A percentile compares a stretch with the other conserved stretches of the same genome.
phyloP scores from a whole-genome alignment of 1,140 invertebrate genomes.

The Zaprionus africanus region DNA sequence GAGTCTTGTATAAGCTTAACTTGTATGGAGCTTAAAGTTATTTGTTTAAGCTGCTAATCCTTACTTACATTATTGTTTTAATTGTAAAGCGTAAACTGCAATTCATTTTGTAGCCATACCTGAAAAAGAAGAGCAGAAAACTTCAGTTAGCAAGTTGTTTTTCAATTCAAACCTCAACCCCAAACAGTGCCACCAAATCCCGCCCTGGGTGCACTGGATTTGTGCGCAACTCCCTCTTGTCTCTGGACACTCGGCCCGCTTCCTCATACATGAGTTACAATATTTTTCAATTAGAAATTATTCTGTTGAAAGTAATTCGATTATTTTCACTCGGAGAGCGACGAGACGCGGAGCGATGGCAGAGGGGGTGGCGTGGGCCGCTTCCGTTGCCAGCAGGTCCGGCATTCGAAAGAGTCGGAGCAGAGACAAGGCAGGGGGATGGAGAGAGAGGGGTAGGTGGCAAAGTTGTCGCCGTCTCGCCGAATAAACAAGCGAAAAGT shows the following conservation, averaged over 20 bases:
- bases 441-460: neutral
- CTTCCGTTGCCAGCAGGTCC: constrained; percentile 44
- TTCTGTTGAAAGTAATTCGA: constrained; percentile 84
- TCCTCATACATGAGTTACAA: constrained; percentile 74
- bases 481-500: constrained; percentile 51
- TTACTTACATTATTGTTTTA: too few species aligned
- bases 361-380: constrained; percentile 45
- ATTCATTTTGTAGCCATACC: constrained; percentile 21
- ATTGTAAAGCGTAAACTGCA: neutral
- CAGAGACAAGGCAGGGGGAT: neutral
- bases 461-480: constrained; percentile 44
- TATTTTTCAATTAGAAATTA: constrained; percentile 85
- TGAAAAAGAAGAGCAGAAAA: constrained; percentile 38
- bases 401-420: constrained; percentile 10
- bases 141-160: neutral
- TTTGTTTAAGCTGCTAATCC: neutral
- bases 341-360: constrained; percentile 37
- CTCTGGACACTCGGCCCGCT: constrained; percentile 26
- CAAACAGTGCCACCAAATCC: neutral
- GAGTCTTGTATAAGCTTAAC: neutral
- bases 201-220: constrained; percentile 11
- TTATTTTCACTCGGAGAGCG: constrained; percentile 83
- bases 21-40: neutral
- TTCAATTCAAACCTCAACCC: neutral
- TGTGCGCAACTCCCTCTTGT: constrained; percentile 32